Evolutionary conservation across 2,888 invertebrate genomes (phyloP).

Genomic region (Plebejus melissa): DNA sequence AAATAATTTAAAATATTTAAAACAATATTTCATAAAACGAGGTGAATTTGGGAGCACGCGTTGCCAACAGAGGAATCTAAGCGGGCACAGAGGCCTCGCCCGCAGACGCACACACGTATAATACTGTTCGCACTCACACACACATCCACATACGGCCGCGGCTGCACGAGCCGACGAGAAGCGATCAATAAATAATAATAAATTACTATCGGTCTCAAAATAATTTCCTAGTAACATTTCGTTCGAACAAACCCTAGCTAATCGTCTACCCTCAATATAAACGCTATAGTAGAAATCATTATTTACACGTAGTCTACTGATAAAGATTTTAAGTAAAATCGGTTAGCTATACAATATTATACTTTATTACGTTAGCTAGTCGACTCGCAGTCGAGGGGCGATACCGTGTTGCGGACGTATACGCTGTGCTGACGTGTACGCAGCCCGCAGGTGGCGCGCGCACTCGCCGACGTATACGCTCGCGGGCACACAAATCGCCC

Average conservation of each 20-base stretch:
- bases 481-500: conserved; percentile 32
- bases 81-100: conserved; percentile 25
- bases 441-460: conserved; percentile 30
- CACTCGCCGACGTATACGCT: conserved; percentile 31
- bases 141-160: conserved; percentile 40
- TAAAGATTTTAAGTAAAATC: conserved; percentile 49
- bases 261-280: conserved; percentile 69
- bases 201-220: conserved; percentile 54
- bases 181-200: conserved; percentile 68
- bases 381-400: conserved; percentile 35
- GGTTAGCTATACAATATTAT: conserved; percentile 44
- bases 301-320: conserved; percentile 63
- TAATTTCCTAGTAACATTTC: conserved; percentile 57
- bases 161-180: conserved; percentile 40
- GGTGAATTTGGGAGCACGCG: conserved; percentile 21
- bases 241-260: conserved; percentile 77
- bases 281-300: conserved; percentile 58
- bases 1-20: conserved; percentile 15
- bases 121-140: conserved; percentile 39
- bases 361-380: conserved; percentile 40
- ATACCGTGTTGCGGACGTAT: background rate
- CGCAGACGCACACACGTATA: conserved; percentile 37
- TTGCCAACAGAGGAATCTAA: conserved; percentile 17
- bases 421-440: conserved; percentile 6
- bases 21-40: conserved; percentile 9